phyloP scores from a whole-genome alignment of 2,888 invertebrate species.

The Tetragonisca angustula region DNA sequence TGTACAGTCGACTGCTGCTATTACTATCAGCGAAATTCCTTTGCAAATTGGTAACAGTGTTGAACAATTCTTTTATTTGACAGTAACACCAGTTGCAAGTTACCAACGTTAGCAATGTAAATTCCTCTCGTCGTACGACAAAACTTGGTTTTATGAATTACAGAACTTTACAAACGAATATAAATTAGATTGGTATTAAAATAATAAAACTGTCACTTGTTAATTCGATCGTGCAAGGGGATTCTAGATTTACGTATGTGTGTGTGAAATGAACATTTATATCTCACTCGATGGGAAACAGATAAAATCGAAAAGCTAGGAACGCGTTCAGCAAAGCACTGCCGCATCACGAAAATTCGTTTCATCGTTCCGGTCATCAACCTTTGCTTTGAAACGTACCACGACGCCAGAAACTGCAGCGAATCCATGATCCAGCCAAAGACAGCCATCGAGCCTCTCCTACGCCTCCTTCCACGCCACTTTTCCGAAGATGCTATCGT shows the following conservation, averaged over 20 bases:
- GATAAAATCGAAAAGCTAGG: not conserved
- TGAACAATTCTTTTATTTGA: too few relatives aligned
- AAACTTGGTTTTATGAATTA: not conserved
- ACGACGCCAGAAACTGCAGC: not conserved
- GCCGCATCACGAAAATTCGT: not conserved
- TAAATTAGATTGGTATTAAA: too few relatives aligned
- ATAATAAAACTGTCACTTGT: not conserved
- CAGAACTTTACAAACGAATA: too few relatives aligned
- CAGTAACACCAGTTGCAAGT: not conserved
- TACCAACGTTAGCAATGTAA: not conserved
- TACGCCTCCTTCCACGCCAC: conserved; percentile 21
- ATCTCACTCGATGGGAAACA: not conserved
- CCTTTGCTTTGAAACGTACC: not conserved
- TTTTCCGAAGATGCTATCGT: conserved; percentile 3
- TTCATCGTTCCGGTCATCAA: not conserved
- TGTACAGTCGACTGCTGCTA: too few relatives aligned
- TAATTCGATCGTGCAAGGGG: not conserved
- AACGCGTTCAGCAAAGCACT: not conserved
- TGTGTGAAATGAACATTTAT: not conserved
- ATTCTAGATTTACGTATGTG: not conserved
- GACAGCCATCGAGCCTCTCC: not conserved
- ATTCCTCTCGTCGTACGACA: not conserved
- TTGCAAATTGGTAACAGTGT: too few relatives aligned
- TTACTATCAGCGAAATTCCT: too few relatives aligned
- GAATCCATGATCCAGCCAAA: conserved; percentile 6